Evolutionary conservation across 2,888 invertebrate genomes (phyloP).

Genomic region (Cosmia pyralina): DNA sequence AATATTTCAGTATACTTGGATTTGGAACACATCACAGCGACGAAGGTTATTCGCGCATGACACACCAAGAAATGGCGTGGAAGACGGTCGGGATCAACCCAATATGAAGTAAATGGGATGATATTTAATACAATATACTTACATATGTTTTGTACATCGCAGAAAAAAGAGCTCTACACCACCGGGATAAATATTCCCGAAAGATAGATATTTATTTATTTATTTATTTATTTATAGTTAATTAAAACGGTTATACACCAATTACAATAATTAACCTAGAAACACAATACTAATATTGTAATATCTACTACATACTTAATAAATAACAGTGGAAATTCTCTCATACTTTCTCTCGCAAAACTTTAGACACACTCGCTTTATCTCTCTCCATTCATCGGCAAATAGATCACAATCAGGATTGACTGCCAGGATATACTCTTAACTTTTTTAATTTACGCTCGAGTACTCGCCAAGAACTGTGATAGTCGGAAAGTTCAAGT

Average conservation of each 20-base stretch:
- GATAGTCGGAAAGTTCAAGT: constrained; percentile 14
- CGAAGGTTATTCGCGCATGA: constrained; percentile 2
- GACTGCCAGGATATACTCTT: too few relatives aligned
- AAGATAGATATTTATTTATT: neutral
- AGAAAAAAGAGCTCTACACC: neutral
- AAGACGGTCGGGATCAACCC: constrained; percentile 21
- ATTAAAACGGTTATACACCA: too few relatives aligned
- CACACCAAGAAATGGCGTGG: constrained; percentile 28
- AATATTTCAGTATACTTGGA: neutral
- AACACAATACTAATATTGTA: too few relatives aligned
- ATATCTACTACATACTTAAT: too few relatives aligned
- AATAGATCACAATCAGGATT: too few relatives aligned
- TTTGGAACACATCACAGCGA: constrained; percentile 14
- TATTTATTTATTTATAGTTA: too few relatives aligned
- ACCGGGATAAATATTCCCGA: neutral
- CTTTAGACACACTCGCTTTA: too few relatives aligned
- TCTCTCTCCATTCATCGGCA: too few relatives aligned
- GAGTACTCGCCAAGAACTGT: neutral
- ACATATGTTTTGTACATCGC: constrained; percentile 1
- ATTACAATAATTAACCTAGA: too few relatives aligned
- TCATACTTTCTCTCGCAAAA: too few relatives aligned
- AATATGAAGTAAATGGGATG: constrained; percentile 30
- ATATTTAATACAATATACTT: constrained; percentile 1
- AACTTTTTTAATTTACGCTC: constrained; percentile 26
- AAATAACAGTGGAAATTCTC: too few relatives aligned